These are phyloP conservation scores for Drosophila teissieri DNA, from an alignment of 1,140 invertebrate species.

Conservation along the genomic window DNA sequence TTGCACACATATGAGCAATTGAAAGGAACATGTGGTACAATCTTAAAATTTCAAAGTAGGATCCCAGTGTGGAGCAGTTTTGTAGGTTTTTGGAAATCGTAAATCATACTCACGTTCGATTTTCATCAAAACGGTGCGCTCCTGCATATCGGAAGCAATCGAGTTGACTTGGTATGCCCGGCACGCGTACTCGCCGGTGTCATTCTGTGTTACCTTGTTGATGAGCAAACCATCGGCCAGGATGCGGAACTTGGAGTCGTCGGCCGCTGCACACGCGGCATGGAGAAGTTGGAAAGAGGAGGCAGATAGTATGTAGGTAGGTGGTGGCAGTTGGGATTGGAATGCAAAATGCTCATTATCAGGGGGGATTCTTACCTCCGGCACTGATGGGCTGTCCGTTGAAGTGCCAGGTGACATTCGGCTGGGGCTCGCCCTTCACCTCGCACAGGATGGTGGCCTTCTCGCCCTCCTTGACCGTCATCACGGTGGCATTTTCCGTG, in stretches of 20 bases:
- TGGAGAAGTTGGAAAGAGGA: constrained; percentile 6
- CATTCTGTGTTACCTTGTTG: constrained; percentile 85
- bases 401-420: constrained; percentile 85
- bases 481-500: constrained; percentile 84
- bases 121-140: constrained; percentile 85
- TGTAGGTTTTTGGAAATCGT: constrained; percentile 57
- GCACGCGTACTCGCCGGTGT: constrained; percentile 86
- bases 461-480: constrained; percentile 85
- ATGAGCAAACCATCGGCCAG: constrained; percentile 85
- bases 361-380: constrained; percentile 57
- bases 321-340: constrained; percentile 2
- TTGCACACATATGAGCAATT: too few relatives aligned
- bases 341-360: constrained; percentile 66
- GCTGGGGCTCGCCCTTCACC: constrained; percentile 85
- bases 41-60: too few relatives aligned
- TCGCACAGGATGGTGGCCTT: constrained; percentile 85
- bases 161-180: constrained; percentile 85
- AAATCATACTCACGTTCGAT: constrained; percentile 86
- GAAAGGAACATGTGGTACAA: too few relatives aligned
- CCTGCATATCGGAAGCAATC: constrained; percentile 85
- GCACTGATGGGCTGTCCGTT: constrained; percentile 81
- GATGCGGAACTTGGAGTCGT: constrained; percentile 82
- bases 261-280: constrained; percentile 41
- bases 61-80: constrained; percentile 32
- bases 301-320: constrained; percentile 6